Percentiles rank a stretch among this genome's conserved stretches.
phyloP scores from a whole-genome alignment of 2,888 invertebrate genomes.

The Phengaris arion region DNA sequence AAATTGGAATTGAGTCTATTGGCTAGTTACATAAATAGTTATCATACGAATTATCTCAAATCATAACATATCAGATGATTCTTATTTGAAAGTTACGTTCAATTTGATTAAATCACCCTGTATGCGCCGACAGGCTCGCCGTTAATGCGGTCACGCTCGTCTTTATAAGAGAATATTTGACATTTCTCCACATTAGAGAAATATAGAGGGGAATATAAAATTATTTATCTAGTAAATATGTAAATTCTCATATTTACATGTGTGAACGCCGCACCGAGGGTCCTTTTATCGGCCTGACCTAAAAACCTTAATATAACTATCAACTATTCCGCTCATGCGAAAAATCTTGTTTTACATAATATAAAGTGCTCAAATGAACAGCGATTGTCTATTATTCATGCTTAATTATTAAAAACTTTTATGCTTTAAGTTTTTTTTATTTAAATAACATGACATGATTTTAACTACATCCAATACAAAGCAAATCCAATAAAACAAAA shows the following conservation, averaged over 20 bases:
- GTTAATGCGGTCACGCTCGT: background rate
- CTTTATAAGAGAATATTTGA: conserved; percentile 9
- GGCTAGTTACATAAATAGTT: no score
- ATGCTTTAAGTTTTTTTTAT: no score
- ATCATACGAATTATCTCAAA: no score
- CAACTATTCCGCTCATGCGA: background rate
- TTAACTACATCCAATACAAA: no score
- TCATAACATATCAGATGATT: no score
- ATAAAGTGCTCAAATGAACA: background rate
- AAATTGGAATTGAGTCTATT: no score
- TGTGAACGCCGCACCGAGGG: background rate
- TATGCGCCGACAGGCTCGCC: background rate
- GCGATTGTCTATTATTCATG: background rate
- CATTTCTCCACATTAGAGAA: conserved; percentile 3
- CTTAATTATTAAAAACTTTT: background rate
- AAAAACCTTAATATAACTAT: conserved; percentile 1
- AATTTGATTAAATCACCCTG: background rate
- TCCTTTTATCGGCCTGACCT: conserved; percentile 9
- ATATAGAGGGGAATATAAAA: conserved; percentile 10
- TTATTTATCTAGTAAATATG: conserved; percentile 4
- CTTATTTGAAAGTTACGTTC: background rate
- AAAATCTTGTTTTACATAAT: conserved; percentile 1
- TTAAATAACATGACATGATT: no score
- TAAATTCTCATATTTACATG: conserved; percentile 2
- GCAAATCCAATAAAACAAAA: no score